Evolutionary conservation across 2,888 invertebrate species (phyloP), one percentile per base, ranked within the genome.

Genomic region (Subacronicta megacephala): DNA sequence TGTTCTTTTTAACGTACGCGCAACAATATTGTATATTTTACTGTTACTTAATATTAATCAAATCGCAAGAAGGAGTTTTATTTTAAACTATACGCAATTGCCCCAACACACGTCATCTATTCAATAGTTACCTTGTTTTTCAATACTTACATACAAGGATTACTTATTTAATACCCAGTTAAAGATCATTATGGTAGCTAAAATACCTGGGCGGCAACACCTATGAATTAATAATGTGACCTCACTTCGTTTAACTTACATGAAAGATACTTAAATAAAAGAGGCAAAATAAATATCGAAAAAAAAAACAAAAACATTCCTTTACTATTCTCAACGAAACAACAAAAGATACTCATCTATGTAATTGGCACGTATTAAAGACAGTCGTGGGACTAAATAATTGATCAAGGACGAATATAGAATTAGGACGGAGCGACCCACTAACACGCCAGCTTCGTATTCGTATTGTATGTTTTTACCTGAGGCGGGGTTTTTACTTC

Each of bases 371-470:
- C 46, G 54, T 63, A 55, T 26, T 43, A 47, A 26, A 59, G 42
- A 57, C 56, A 58, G 42, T 36, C 42, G 40, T 51, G 36, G 43
- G 26, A 35, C 20, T 59, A 57, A 55, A 75, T 65, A 68, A 69
- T 69, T 74, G 47, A 72, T 65, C 61, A 65, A 65, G 65, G 65
- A 57, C 61, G 61, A 59, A 56, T 59, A 50, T 43, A 51, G 44
- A 68, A 58, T 49, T 50, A 64, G 45, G 46, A 16, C 36, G 23
- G 16, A 20, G 52, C 26, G 33, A 62, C 54, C 60, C 23, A 57
- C 40, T 60, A 50, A 62, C 51, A 37, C 20, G 3, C 17, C 38
- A 10, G 13, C 35, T 42, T 17, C 29, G 36, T 69, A 54, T 69
- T 44, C 15, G n/a, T 46, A 59, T 16, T 31, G n/a, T 55, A 38